Evolutionary conservation across 1,140 invertebrate species (phyloP).

Genomic region (roundworm (Caenorhabditis elegans)): WBcel235 BX284605.5:4413001-4413500

Average conservation of each 20-base stretch:
- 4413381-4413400: slow-evolving; percentile 21
- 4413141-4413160: slow-evolving; percentile 44
- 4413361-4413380: not conserved
- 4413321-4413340: not conserved
- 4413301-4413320: slow-evolving; percentile 10
- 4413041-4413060: slow-evolving; percentile 45
- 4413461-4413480: not conserved
- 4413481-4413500: slow-evolving; percentile 6
- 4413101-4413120: too few species aligned
- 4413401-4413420: not conserved
- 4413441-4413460: not conserved
- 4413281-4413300: slow-evolving; percentile 17
- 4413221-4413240: slow-evolving; percentile 26
- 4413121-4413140: too few species aligned
- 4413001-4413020: slow-evolving; percentile 38
- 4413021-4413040: slow-evolving; percentile 46
- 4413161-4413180: slow-evolving; percentile 45
- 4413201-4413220: slow-evolving; percentile 36
- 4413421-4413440: not conserved
- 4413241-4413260: slow-evolving; percentile 9
- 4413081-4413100: not conserved
- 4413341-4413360: not conserved
- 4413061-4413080: slow-evolving; percentile 4
- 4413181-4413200: slow-evolving; percentile 40
- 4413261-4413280: not conserved